phyloP scores from a whole-genome alignment of 2,888 invertebrate species.

The Spodoptera picta region DNA sequence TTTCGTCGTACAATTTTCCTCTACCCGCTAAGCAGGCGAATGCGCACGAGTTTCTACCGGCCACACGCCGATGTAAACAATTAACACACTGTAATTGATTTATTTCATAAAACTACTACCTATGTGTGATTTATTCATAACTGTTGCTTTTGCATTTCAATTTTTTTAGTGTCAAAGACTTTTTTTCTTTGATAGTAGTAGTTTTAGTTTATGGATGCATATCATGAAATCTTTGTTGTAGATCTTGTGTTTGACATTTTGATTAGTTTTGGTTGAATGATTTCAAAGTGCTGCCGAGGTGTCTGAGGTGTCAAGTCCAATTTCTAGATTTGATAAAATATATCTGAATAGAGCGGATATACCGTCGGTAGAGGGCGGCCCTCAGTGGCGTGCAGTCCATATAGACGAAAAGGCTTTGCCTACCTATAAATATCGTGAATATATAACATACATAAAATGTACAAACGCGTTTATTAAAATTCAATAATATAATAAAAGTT shows the following conservation, averaged over 20 bases:
- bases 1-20: constrained; percentile 54
- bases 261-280: background rate
- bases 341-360: too few relatives aligned
- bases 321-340: too few relatives aligned
- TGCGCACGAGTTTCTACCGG: constrained; percentile 59
- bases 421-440: too few relatives aligned
- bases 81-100: constrained; percentile 60
- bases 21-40: constrained; percentile 53
- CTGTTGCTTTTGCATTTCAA: constrained; percentile 37
- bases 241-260: background rate
- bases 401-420: too few relatives aligned
- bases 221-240: constrained; percentile 10
- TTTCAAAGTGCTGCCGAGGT: background rate
- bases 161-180: constrained; percentile 31
- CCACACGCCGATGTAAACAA: constrained; percentile 58
- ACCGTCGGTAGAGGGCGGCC: too few relatives aligned
- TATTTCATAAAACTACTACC: constrained; percentile 42
- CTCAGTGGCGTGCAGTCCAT: too few relatives aligned
- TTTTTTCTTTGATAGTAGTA: constrained; percentile 22
- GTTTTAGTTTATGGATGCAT: constrained; percentile 6
- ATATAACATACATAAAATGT: too few relatives aligned
- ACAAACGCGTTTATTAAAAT: too few relatives aligned
- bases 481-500: too few relatives aligned
- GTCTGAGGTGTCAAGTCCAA: too few relatives aligned
- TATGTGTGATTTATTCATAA: constrained; percentile 35